Percentiles rank a stretch among this genome's conserved stretches.
phyloP scores from a whole-genome alignment of 2,113 vertebrate genomes.

The Pristiophorus japonicus region DNA sequence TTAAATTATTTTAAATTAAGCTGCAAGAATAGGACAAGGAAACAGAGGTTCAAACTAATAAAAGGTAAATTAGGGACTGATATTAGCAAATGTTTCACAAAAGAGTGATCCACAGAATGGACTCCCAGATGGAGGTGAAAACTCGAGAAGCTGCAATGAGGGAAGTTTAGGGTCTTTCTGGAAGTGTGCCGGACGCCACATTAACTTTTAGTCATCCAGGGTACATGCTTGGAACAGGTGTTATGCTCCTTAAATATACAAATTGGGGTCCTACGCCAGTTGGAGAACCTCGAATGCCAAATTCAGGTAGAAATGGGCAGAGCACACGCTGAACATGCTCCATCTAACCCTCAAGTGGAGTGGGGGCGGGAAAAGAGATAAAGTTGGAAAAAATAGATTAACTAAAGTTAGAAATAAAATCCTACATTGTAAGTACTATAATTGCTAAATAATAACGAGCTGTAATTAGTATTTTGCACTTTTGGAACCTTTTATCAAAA shows the following conservation, averaged over 20 bases:
- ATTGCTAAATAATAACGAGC: too few species aligned
- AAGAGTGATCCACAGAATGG: background rate
- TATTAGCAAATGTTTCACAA: background rate
- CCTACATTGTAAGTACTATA: background rate
- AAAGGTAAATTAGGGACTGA: background rate
- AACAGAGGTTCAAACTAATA: background rate
- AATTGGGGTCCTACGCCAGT: background rate
- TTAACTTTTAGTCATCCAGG: background rate
- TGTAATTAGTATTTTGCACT: background rate
- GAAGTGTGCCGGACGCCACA: background rate
- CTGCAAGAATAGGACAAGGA: background rate
- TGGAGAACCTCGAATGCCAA: background rate
- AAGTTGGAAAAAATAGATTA: background rate
- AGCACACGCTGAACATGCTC: background rate
- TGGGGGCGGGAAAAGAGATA: background rate
- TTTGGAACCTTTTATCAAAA: background rate
- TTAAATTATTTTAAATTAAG: background rate
- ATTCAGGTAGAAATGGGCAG: background rate
- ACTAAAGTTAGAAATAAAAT: background rate
- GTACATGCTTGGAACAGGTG: background rate
- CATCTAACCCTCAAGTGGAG: background rate
- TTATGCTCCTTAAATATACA: background rate
- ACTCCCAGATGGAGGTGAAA: background rate
- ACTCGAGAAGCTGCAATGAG: background rate
- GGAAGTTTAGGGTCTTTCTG: background rate